Base-by-base conservation (phyloP, 1,140 invertebrate genomes). In the Papilio dardanus region DNA sequence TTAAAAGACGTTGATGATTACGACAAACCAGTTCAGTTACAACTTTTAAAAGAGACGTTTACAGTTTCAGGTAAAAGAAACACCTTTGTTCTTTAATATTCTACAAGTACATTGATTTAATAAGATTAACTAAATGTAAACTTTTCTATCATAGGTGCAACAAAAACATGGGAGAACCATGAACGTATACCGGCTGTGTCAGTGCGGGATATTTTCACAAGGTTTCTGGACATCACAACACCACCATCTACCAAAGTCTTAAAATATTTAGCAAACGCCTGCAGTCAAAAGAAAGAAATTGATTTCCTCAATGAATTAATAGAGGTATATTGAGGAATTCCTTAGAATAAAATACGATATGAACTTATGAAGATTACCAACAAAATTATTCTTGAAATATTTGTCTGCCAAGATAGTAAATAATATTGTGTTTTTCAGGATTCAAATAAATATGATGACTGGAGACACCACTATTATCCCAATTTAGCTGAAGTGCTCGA, bases 191-290 rank as follows among this genome's bases (percentile, higher is more conserved):
- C 98, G 14, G 90, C 95, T 1, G 96, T 96, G 81, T 96, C 97
- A 0, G 83, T 99, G 10, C 93, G 96, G 66, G 96, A 96, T 77
- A 92, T 99, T 6, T 95, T 99, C 74, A 96, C 96, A 3, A 94
- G 97, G 80, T 99, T 97, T 92, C 89, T 99, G 42, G 98, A 99
- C 81, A 96, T 99, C 21, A 99, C 98, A 0, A 99, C 97, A n/a
- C 98, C 98, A 4, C 98, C 98, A 1, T 96, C 97, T 1, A 97
- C 97, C 12, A 97, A 97, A 88, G 93, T 99, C 58, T 93, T 99
- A 0, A 96, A 97, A 80, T 96, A 98, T 71, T 95, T 99, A 37
- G 95, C 97, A 4, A 95, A 96, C 0, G 96, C 96, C 80, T 98
- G 98, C 40, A 94, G 95, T 4, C 95, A 97, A 81, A 88, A 95